Evolutionary conservation across 2,113 vertebrate species (phyloP), one percentile per base, ranked within the genome.

Genomic region (Solenodon paradoxus): DNA sequence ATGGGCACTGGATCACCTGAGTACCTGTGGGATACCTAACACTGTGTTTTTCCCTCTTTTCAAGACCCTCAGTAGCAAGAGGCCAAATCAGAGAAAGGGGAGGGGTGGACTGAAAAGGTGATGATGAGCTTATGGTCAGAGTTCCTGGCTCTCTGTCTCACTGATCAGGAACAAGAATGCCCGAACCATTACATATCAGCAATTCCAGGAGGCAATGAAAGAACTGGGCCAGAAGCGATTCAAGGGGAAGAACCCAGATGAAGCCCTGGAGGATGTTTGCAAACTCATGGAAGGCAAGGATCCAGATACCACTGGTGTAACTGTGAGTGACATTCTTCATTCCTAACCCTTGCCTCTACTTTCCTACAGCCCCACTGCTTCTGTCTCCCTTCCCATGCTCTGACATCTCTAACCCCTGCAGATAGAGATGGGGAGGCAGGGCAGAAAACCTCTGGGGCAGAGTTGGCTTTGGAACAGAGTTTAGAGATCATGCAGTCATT

Each of bases 171-270:
- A 97, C 82, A 99, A 99, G 97, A 98, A 98, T 7, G 98, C 97
- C 81, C 98, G 98, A 40, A 99, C 99, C 35, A 99, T 99, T 97
- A 99, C 98, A 3, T 99, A 99, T 72, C 96, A 98, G 55, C 98
- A 99, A 96, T 99, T 99, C 97, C 98, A 96, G 90, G 98, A 99
- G 95, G 99, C 99, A 2, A 91, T 99, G 97, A 97, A 96, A n/a
- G 99, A 99, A 85, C 55, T 99, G 93, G 98, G 98, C 61, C 75
- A 92, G 3, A 99, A 99, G 77, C 98, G 98, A 9, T 99, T 99
- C 91, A 99, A 99, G 95, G 98, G 97, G 20, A 99, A 98, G 95
- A 97, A 93, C 5, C 97, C 98, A 7, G 98, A 99, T 20, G 99
- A 99, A 90, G 98, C 98, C 0, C 95, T 99, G 61, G 97, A 99